Percentiles rank a stretch among this genome's conserved stretches.
Conservation (phyloP, 2,888 invertebrate genomes). For the Schizotus pectinicornis region DNA sequence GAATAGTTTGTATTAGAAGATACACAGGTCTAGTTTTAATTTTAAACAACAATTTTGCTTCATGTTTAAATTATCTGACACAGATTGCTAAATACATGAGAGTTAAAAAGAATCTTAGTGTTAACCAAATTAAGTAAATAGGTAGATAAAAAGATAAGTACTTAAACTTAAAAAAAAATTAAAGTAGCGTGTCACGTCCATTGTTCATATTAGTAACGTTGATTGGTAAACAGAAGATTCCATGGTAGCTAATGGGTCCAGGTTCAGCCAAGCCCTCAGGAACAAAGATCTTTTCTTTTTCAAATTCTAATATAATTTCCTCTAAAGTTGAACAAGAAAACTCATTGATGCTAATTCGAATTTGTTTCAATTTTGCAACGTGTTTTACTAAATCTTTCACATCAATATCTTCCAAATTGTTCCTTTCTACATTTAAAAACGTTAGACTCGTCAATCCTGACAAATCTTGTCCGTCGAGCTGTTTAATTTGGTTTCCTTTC, state of each 20-base stretch:
- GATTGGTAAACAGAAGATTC: constrained; percentile 3
- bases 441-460: constrained; percentile 1
- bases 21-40: too few relatives aligned
- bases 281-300: background rate
- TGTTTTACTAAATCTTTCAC: background rate
- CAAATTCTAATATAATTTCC: constrained; percentile 3
- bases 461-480: background rate
- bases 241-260: constrained; percentile 3
- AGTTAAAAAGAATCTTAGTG: too few relatives aligned
- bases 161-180: too few relatives aligned
- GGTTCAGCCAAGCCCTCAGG: constrained; percentile 14
- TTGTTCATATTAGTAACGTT: background rate
- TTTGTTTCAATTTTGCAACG: background rate
- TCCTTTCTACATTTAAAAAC: constrained; percentile 7
- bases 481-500: constrained; percentile 2
- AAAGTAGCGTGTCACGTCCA: background rate
- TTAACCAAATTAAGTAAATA: too few relatives aligned
- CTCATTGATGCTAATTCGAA: constrained; percentile 2
- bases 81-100: too few relatives aligned
- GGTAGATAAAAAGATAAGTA: too few relatives aligned
- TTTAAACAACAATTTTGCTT: too few relatives aligned
- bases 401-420: background rate
- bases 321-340: constrained; percentile 6
- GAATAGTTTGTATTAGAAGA: too few relatives aligned
- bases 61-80: too few relatives aligned